Evolutionary conservation across 2,113 vertebrate genomes (phyloP).

Genomic region (Pterophyllum scalare): DNA sequence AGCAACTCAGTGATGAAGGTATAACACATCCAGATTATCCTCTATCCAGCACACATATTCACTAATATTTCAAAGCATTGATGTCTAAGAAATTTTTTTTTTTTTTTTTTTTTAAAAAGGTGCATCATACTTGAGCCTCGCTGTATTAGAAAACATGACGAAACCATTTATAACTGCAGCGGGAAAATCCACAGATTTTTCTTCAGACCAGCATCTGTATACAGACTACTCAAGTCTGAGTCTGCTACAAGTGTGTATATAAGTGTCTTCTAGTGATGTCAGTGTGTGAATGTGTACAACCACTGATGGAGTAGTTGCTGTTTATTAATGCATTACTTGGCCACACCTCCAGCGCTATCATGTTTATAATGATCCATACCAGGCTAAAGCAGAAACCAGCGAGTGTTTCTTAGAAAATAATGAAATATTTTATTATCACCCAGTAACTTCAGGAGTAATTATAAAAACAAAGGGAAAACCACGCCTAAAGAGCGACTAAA

Average conservation of each 20-base stretch:
- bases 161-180: neutral
- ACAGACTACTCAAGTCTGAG: neutral
- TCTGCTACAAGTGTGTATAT: neutral
- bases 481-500: neutral
- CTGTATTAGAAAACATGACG: neutral
- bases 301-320: neutral
- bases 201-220: neutral
- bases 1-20: neutral
- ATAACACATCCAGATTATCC: neutral
- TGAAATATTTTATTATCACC: no score
- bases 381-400: neutral
- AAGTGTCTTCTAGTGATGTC: neutral
- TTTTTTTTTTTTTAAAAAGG: neutral
- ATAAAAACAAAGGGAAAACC: neutral
- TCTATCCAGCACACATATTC: neutral
- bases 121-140: neutral
- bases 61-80: neutral
- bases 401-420: neutral
- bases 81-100: neutral
- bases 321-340: neutral
- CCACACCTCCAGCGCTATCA: accelerated
- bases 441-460: no score
- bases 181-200: neutral
- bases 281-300: neutral
- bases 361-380: neutral